Evolutionary conservation across 2,113 vertebrate species (phyloP).

Genomic region (Pedionomus torquatus): DNA sequence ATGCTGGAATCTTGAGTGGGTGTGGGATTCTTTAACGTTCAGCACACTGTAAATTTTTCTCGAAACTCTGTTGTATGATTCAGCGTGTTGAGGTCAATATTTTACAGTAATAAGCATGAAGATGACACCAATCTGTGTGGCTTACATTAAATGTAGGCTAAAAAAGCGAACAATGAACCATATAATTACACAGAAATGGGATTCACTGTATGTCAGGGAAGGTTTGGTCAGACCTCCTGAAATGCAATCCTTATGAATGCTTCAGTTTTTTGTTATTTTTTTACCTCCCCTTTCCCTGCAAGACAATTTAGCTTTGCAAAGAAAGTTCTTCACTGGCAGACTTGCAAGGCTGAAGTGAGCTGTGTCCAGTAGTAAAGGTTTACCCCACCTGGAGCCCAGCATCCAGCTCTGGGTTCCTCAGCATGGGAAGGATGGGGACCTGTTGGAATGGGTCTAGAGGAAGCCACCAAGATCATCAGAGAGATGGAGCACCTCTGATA

Average conservation of each 20-base stretch:
- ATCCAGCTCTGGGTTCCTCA: too few relatives aligned
- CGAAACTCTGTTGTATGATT: conserved; percentile 18
- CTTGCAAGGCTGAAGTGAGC: neutral
- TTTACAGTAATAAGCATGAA: conserved; percentile 3
- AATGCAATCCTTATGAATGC: neutral
- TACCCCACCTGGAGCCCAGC: too few relatives aligned
- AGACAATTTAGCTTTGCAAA: neutral
- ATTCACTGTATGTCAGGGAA: neutral
- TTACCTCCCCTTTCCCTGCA: neutral
- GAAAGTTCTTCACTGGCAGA: neutral
- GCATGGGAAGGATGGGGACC: too few relatives aligned
- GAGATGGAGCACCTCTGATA: too few relatives aligned
- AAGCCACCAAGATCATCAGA: too few relatives aligned
- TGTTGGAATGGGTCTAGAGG: too few relatives aligned
- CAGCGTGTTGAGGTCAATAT: conserved; percentile 34
- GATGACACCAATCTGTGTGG: conserved; percentile 8
- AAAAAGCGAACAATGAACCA: neutral
- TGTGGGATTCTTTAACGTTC: neutral
- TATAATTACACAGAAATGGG: conserved; percentile 4
- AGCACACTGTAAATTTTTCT: neutral
- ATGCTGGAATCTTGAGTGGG: neutral
- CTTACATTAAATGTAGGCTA: neutral
- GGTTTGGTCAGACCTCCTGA: neutral
- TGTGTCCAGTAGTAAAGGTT: neutral
- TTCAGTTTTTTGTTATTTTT: neutral